phyloP scores from a whole-genome alignment of 2,888 invertebrate species.

The Oxyteleia sp. region DNA sequence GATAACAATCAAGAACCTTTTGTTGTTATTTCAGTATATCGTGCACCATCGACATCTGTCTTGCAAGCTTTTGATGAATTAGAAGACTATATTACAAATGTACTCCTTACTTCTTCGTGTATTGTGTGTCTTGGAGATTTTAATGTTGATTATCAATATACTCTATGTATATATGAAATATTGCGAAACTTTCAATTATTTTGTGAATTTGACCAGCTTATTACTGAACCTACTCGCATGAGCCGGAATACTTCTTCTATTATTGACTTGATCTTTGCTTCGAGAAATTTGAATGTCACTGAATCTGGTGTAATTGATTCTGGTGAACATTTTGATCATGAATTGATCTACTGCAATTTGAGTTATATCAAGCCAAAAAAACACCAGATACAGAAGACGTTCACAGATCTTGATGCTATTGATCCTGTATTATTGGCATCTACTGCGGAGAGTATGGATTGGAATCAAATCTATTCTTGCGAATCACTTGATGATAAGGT shows the following conservation, averaged over 20 bases:
- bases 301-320: neutral
- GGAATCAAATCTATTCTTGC: neutral
- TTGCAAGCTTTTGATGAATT: neutral
- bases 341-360: neutral
- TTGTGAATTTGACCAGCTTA: slow-evolving; percentile 2
- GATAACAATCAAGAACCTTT: too few relatives aligned
- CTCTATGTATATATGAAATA: too few relatives aligned
- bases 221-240: neutral
- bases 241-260: neutral
- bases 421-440: neutral
- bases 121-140: slow-evolving; percentile 8
- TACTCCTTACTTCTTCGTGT: neutral
- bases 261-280: neutral
- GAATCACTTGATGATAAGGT: slow-evolving; percentile 7
- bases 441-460: neutral
- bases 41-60: neutral
- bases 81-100: neutral
- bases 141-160: neutral
- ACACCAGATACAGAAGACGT: neutral
- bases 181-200: neutral
- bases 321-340: slow-evolving; percentile 3
- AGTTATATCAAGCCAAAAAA: neutral
- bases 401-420: neutral
- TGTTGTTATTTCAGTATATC: neutral
- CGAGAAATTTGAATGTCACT: neutral